Evolutionary conservation across 2,113 vertebrate species (phyloP).

Genomic region (Entelurus aequoreus): DNA sequence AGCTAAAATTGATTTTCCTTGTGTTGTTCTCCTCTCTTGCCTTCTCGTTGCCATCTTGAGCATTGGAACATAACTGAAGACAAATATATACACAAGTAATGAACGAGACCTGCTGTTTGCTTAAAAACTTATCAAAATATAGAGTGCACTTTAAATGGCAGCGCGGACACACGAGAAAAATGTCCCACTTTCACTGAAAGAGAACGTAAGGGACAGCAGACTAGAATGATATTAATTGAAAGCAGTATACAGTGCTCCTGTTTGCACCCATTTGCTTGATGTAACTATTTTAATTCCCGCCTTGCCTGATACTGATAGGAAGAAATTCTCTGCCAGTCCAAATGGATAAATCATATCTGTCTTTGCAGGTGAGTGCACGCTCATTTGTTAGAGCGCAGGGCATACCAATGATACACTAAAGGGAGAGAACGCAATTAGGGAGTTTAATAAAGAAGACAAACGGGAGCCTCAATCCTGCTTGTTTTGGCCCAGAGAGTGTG

Average conservation of each 20-base stretch:
- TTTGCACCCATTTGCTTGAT: conserved; percentile 19
- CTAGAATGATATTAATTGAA: conserved; percentile 18
- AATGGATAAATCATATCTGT: conserved; percentile 66
- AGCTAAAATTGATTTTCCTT: conserved; percentile 19
- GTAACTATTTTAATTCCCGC: conserved; percentile 31
- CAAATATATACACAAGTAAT: conserved; percentile 2
- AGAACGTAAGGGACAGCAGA: conserved; percentile 5
- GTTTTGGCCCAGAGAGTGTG: conserved; percentile 45
- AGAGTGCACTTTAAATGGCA: conserved; percentile 20
- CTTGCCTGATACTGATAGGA: conserved; percentile 32
- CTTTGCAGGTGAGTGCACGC: conserved; percentile 39
- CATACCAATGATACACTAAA: conserved; percentile 64
- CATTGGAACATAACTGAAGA: background rate
- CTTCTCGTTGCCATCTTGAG: conserved; percentile 14
- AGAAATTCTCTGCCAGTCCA: conserved; percentile 36
- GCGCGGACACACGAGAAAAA: too few relatives aligned
- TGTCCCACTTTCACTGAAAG: background rate
- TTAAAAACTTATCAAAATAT: conserved; percentile 17
- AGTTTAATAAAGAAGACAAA: conserved; percentile 66
- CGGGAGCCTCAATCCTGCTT: conserved; percentile 31
- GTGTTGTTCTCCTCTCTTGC: conserved; percentile 12
- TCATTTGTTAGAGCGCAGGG: conserved; percentile 61
- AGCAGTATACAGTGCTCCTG: background rate
- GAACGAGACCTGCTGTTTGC: background rate
- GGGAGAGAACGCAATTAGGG: conserved; percentile 64